phyloP scores from a whole-genome alignment of 2,113 vertebrate species.

The Alouatta palliata region DNA sequence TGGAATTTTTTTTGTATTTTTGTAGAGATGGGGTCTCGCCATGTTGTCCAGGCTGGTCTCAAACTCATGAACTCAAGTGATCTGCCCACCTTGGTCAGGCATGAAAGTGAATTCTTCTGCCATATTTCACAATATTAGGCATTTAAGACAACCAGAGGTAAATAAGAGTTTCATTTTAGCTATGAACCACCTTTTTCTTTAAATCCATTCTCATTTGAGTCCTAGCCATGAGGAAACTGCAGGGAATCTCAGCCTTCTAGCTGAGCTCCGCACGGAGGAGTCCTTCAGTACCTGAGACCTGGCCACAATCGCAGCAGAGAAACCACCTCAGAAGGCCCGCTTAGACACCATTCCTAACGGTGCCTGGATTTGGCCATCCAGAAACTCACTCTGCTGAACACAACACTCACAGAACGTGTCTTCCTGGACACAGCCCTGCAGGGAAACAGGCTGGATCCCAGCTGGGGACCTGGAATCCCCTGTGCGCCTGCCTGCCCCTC shows the following conservation, averaged over 20 bases:
- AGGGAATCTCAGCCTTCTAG: background rate
- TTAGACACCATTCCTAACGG: rapidly evolving
- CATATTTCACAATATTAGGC: background rate
- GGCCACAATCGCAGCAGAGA: too few relatives aligned
- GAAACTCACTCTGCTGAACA: background rate
- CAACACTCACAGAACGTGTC: background rate
- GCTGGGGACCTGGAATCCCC: background rate
- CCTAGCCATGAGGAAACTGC: rapidly evolving
- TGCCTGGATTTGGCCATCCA: background rate
- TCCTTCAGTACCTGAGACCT: background rate
- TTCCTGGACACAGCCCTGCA: background rate
- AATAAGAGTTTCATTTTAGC: background rate
- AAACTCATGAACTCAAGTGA: background rate
- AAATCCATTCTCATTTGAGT: background rate
- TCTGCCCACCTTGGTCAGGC: background rate
- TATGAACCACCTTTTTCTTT: background rate
- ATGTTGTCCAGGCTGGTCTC: background rate
- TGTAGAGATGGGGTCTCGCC: too few relatives aligned
- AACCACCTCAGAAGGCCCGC: rapidly evolving
- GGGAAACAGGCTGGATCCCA: background rate
- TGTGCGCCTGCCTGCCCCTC: background rate
- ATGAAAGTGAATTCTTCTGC: background rate
- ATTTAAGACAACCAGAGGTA: background rate
- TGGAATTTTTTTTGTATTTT: too few relatives aligned
- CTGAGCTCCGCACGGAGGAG: rapidly evolving